Percentiles rank a stretch among this genome's conserved stretches.
phyloP scores from a whole-genome alignment of 2,888 invertebrate species.

The Erebia palarica region DNA sequence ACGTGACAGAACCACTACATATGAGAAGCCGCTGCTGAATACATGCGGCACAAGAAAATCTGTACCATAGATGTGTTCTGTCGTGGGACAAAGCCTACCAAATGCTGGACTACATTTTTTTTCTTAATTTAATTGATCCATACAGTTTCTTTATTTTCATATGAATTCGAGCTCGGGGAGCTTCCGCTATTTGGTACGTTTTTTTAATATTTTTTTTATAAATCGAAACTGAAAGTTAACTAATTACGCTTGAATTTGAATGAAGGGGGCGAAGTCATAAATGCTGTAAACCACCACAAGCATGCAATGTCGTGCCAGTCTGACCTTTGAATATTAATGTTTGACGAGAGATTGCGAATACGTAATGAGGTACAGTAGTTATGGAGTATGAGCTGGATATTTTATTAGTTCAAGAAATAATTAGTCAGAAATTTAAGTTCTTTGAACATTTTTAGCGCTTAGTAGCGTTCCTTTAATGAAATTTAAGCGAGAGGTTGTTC shows the following conservation, averaged over 20 bases:
- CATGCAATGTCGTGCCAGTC: slow-evolving; percentile 53
- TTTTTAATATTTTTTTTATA: too few species aligned
- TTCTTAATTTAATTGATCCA: too few species aligned
- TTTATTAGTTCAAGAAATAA: background rate
- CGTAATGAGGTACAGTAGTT: background rate
- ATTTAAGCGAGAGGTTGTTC: background rate
- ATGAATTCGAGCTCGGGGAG: too few species aligned
- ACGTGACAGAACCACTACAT: too few species aligned
- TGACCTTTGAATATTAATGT: slow-evolving; percentile 68
- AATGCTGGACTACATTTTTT: too few species aligned
- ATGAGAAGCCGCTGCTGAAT: too few species aligned
- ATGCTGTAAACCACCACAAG: slow-evolving; percentile 36
- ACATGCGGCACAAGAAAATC: too few species aligned
- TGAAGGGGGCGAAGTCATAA: slow-evolving; percentile 27
- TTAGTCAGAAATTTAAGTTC: background rate
- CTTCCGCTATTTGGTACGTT: too few species aligned
- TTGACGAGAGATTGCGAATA: slow-evolving; percentile 30
- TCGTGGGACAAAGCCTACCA: background rate
- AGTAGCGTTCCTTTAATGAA: background rate
- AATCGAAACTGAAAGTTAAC: slow-evolving; percentile 34
- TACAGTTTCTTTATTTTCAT: too few species aligned
- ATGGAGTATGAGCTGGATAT: background rate
- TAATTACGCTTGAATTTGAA: slow-evolving; percentile 30
- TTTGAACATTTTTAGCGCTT: background rate
- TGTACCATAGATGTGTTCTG: too few species aligned